Evolutionary conservation across 2,888 invertebrate species (phyloP).

Genomic region (Pocota personata): DNA sequence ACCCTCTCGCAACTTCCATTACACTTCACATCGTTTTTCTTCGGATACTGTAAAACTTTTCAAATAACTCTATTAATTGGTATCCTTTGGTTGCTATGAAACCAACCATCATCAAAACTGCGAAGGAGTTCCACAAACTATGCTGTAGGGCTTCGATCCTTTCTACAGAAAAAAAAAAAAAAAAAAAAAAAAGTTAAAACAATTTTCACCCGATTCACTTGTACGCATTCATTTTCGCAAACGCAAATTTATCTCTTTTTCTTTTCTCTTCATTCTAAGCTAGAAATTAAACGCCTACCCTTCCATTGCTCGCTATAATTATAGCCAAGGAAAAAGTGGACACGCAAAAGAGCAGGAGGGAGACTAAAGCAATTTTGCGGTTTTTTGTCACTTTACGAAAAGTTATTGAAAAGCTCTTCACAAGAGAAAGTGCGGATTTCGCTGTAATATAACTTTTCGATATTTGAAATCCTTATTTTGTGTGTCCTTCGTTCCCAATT

Average conservation of each 20-base stretch:
- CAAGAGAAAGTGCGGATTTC: constrained; percentile 34
- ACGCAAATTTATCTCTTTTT: constrained; percentile 34
- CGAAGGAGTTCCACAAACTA: constrained; percentile 26
- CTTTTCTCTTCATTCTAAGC: not conserved
- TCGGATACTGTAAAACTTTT: constrained; percentile 31
- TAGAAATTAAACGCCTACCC: constrained; percentile 35
- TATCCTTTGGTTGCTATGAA: constrained; percentile 46
- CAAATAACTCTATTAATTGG: constrained; percentile 59
- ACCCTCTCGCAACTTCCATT: not conserved
- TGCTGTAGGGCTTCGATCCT: not conserved
- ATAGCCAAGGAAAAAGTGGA: constrained; percentile 19
- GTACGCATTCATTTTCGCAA: constrained; percentile 17
- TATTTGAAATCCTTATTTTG: constrained; percentile 33
- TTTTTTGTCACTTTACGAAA: constrained; percentile 34
- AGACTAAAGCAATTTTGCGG: constrained; percentile 48
- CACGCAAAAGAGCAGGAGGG: not conserved
- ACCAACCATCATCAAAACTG: constrained; percentile 12
- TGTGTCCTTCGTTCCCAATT: not conserved
- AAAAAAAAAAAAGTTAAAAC: constrained; percentile 13
- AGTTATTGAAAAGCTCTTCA: constrained; percentile 39
- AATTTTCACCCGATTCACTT: constrained; percentile 4
- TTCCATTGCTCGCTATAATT: constrained; percentile 38
- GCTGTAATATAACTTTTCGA: constrained; percentile 50
- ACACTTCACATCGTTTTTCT: not conserved
- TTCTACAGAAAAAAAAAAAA: not conserved